Conservation (phyloP, 92 coral and sea anemone species). For the Actinostola sp. region DNA sequence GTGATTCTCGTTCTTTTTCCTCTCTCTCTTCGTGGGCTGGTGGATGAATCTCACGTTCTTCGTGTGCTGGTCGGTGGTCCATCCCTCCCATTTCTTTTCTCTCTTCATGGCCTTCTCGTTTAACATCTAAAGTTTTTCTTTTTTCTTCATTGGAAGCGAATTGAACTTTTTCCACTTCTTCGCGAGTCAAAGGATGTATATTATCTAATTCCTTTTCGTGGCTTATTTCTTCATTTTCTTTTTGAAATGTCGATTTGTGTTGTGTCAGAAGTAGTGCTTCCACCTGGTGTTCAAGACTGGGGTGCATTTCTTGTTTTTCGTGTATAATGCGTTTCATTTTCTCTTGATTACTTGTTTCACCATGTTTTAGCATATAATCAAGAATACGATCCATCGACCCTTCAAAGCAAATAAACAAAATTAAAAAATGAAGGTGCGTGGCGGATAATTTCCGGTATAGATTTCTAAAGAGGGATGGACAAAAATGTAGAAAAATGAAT, state of each 20-base stretch:
- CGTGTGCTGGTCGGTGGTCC: background rate
- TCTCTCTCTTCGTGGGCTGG: background rate
- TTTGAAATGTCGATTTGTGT: too few species aligned
- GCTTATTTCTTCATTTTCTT: too few species aligned
- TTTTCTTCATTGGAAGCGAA: constrained; percentile 3
- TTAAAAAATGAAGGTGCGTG: too few species aligned
- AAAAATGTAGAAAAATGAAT: background rate
- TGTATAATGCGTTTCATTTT: background rate
- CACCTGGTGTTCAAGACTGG: background rate
- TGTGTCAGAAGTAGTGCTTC: constrained; percentile 1
- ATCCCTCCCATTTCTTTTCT: background rate
- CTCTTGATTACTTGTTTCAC: background rate
- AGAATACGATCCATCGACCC: background rate
- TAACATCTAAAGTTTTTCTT: background rate
- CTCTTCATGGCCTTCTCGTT: background rate
- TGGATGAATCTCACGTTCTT: too few species aligned
- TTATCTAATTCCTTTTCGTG: too few species aligned
- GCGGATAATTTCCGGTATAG: too few species aligned
- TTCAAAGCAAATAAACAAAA: background rate
- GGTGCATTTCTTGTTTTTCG: background rate
- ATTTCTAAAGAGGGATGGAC: background rate
- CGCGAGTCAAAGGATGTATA: too few species aligned
- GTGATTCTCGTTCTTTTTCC: background rate
- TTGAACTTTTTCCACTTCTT: too few species aligned
- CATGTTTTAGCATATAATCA: background rate